Conservation (phyloP, 2,888 invertebrate species). For the Lycia hirtaria region DNA sequence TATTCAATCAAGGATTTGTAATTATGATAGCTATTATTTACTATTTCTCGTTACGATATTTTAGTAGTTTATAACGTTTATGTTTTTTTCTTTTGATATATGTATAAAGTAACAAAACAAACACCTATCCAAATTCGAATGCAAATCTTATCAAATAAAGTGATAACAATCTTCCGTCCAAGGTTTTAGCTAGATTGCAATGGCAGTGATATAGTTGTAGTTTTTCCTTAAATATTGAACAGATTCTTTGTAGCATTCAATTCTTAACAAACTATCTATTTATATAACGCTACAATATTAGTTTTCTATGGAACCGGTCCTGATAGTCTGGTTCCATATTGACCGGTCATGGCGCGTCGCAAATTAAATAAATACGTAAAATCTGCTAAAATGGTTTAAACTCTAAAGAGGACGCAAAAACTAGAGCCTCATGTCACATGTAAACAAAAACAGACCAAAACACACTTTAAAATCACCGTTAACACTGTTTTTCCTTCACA, state of each 20-base stretch:
- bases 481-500: slow-evolving; percentile 3
- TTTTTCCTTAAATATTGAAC: not conserved
- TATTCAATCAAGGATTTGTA: not conserved
- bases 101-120: too few species aligned
- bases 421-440: slow-evolving; percentile 40
- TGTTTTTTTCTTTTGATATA: too few species aligned
- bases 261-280: too few species aligned
- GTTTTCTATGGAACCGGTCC: slow-evolving; percentile 33
- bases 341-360: slow-evolving; percentile 50
- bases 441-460: slow-evolving; percentile 55
- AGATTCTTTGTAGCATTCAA: too few species aligned
- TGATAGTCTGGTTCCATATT: slow-evolving; percentile 43
- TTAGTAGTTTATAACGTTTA: not conserved
- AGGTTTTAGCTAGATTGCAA: not conserved
- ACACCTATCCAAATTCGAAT: not conserved
- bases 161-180: not conserved
- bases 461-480: slow-evolving; percentile 37
- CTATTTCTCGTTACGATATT: not conserved
- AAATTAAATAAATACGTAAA: slow-evolving; percentile 57
- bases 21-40: not conserved
- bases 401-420: slow-evolving; percentile 31
- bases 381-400: slow-evolving; percentile 46
- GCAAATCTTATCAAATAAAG: slow-evolving; percentile 5
- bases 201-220: not conserved
- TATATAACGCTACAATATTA: not conserved